Conservation (phyloP, 2,797 vertebrate species). For the Sebastes matsubarae region DNA sequence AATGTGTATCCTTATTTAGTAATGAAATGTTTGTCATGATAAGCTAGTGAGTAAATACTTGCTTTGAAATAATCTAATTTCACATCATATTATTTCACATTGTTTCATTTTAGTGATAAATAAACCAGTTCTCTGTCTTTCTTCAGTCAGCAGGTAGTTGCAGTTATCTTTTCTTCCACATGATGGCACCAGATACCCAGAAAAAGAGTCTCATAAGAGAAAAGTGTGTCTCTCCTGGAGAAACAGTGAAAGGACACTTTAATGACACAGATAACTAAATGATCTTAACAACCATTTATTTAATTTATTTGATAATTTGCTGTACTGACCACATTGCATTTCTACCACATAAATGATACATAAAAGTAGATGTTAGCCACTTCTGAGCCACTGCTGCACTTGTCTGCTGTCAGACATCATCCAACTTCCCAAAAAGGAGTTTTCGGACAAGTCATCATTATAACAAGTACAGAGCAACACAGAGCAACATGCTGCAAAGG, state of each 20-base stretch:
- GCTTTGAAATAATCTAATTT: background rate
- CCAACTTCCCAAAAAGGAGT: constrained; percentile 58
- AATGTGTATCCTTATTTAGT: background rate
- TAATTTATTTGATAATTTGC: rapidly evolving
- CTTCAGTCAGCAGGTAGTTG: background rate
- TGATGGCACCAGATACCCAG: constrained; percentile 39
- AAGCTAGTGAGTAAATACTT: background rate
- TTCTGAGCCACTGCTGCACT: constrained; percentile 15
- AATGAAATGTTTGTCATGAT: background rate
- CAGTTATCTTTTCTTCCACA: constrained; percentile 37
- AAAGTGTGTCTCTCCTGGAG: background rate
- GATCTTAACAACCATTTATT: background rate
- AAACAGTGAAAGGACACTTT: background rate
- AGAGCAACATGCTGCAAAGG: background rate
- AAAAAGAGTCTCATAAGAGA: background rate
- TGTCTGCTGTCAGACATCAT: constrained; percentile 66
- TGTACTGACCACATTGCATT: background rate
- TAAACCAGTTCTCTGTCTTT: background rate
- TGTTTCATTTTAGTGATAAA: background rate
- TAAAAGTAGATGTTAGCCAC: background rate
- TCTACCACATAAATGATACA: background rate
- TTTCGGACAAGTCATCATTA: constrained; percentile 78
- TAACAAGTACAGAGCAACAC: constrained; percentile 49
- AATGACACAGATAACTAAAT: background rate
- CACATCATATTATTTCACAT: background rate